Evolutionary conservation across 2,113 vertebrate genomes (phyloP).

Genomic region (Boulengeromyrus knoepffleri): DNA sequence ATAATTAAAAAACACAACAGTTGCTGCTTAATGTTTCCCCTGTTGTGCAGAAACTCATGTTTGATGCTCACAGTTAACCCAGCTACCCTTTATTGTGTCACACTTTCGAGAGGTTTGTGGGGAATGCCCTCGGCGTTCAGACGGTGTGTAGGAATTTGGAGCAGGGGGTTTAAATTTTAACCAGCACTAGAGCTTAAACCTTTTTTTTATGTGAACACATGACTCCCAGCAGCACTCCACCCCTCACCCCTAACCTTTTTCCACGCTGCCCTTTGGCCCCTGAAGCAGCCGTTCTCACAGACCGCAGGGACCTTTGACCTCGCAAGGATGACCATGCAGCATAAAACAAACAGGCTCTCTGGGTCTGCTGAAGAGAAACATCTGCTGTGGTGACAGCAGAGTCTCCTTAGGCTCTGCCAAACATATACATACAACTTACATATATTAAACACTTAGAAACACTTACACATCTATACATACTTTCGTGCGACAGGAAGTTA

Average conservation of each 20-base stretch:
- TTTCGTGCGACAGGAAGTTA: neutral
- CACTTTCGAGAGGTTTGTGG: neutral
- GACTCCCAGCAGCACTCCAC: conserved; percentile 34
- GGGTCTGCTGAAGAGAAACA: conserved; percentile 57
- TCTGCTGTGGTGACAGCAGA: conserved; percentile 50
- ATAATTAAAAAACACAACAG: neutral
- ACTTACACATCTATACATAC: neutral
- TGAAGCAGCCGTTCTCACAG: conserved; percentile 26
- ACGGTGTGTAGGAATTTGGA: conserved; percentile 50
- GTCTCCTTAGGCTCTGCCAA: neutral
- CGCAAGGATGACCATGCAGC: conserved; percentile 46
- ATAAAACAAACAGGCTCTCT: conserved; percentile 54
- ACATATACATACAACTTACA: neutral
- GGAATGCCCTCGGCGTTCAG: neutral
- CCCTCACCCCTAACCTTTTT: conserved; percentile 41
- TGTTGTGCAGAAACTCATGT: neutral
- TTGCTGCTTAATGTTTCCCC: neutral
- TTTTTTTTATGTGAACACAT: conserved; percentile 37
- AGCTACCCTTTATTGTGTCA: neutral
- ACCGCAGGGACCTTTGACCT: conserved; percentile 58
- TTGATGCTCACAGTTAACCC: neutral
- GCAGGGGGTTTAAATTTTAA: conserved; percentile 56
- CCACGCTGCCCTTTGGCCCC: conserved; percentile 49
- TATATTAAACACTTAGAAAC: neutral
- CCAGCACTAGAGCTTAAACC: conserved; percentile 37